Base-by-base conservation (phyloP, 2,888 invertebrate species). In the Polydrusus tereticollis region DNA sequence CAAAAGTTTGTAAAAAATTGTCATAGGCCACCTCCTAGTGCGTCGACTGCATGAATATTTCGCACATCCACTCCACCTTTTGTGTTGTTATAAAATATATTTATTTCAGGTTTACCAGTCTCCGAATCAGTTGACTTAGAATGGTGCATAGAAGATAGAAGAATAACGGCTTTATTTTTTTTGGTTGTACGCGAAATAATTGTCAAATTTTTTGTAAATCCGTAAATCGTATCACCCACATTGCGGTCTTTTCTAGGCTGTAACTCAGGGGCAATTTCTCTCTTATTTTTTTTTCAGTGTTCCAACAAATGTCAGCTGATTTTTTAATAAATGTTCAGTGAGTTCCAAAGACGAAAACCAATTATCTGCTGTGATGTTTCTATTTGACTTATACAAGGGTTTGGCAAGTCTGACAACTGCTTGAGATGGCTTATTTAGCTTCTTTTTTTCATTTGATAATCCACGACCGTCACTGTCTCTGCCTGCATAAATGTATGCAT, bases 341-440 rank as follows among this genome's bases (percentile, higher is more conserved):
- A 65, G 16, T 14, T 65, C 55, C 1, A 65, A 38, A 3, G 69
- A 41, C 41, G 78, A 73, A 75, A 81, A 82, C 80, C 81, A 82
- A 73, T 82, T 81, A 50, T 82, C 80, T n/a, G 77, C 77, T 18
- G 80, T 82, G 6, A 82, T 75, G 72, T 82, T 82, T 29, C 78
- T 68, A 52, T 81, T 80, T 8, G 77, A 80, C 16, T 78, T 73
- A 62, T 74, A 57, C 67, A 82, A 69, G 50, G 76, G 77, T 72
- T 80, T 78, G 16, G 72, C 65, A 5, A 82, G 64, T 16, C 79
- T 69, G 63, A 82, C 50, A n/a, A 82, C 79, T 18, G 78, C 69
- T 59, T 82, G 81, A 5, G 79, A 80, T 45, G 82, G 81, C 50
- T 78, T 78, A 20, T 69, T 67, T 7, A 79, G 74, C 69, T 79